Evolutionary conservation across 92 coral and sea anemone genomes (phyloP), one percentile per base, ranked within the genome.

Genomic region (Isaurus tuberculatus): DNA sequence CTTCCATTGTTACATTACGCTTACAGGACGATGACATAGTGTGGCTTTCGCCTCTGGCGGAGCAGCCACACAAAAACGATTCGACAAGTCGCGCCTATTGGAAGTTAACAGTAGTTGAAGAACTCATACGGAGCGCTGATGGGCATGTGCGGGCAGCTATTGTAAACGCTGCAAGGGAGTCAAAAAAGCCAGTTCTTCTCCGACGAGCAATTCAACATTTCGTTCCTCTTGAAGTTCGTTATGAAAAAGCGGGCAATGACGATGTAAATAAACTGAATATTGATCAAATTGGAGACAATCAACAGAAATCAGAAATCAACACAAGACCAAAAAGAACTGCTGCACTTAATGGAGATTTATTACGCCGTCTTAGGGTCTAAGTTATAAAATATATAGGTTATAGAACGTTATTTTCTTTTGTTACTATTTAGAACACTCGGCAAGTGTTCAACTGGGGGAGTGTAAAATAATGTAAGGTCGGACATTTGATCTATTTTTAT

Each of bases 101-200:
- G 92, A 85, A 85, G 71, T 85, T 89, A 13, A 89, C 46, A 25
- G 65, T 79, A 42, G 89, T 89, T 20, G 89, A 85, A 65, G 86
- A 89, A 28, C 86, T 85, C 4, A 34, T 85, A 17, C 33, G 46
- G 7, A 82, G 92, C 26, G 55, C 23, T 4, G 89, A 80, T 53
- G 83, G 89, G 6, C 27, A 28, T 27, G 92, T 79, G 5, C 67
- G 72, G 15, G 86, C 86, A 33, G 89, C 89, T 32, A 55, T 78
- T 20, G 85, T 84, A 20, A 79, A 81, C 48, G 82, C 48, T 28
- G 58, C 57, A 6, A 51, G 65, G 43, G 63, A 70, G n/a, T 6
- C 68, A 0, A 31, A 53, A 20, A 65, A 73, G 4, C 74, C 89
- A 15, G 51, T 63, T 25, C 55, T 28, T 11, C 57, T 89, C 11